Conservation (phyloP, 2,888 invertebrate species). For the Seladonia tumulorum region DNA sequence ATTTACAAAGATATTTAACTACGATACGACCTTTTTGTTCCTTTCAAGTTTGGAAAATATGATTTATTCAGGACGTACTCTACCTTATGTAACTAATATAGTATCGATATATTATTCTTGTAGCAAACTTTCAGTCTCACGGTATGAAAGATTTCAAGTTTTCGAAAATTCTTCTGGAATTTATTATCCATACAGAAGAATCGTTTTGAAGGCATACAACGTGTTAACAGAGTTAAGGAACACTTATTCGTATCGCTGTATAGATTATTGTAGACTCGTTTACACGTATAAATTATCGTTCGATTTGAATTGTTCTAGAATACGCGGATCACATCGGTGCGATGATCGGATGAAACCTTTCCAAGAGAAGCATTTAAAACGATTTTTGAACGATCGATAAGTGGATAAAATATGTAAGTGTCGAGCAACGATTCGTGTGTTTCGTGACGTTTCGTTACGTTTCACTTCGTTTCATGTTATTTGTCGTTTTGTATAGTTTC, state of each 20-base stretch:
- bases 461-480: background rate
- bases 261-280: background rate
- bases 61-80: background rate
- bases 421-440: background rate
- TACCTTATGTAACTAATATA: constrained; percentile 4
- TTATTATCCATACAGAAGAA: background rate
- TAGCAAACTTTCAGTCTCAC: constrained; percentile 14
- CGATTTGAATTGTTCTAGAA: constrained; percentile 12
- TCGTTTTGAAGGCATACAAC: constrained; percentile 4
- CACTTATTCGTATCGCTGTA: constrained; percentile 17
- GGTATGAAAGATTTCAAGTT: background rate
- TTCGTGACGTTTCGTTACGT: background rate
- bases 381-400: constrained; percentile 21
- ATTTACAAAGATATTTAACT: background rate
- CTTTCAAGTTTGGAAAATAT: background rate
- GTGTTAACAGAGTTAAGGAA: constrained; percentile 25
- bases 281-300: constrained; percentile 17
- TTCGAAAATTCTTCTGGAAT: background rate
- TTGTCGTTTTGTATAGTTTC: constrained; percentile 3
- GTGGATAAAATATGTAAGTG: background rate
- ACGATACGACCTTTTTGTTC: background rate
- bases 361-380: background rate
- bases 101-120: background rate
- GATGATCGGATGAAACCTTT: background rate
- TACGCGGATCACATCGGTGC: background rate